Evolutionary conservation across 2,888 invertebrate species (phyloP).

Genomic region (Cheilosia impressa): DNA sequence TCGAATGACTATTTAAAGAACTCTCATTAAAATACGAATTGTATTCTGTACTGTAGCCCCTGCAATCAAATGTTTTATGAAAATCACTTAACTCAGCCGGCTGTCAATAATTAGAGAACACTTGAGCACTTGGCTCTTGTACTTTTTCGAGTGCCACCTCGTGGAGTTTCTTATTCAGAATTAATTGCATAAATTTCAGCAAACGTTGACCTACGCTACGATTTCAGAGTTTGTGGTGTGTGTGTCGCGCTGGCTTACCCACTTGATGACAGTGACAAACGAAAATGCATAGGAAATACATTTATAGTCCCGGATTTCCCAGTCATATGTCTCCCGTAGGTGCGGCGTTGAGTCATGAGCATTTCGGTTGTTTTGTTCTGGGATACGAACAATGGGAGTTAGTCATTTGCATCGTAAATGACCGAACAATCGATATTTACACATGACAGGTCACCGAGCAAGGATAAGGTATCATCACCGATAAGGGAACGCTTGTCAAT

Average conservation of each 20-base stretch:
- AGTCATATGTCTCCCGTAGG: slow-evolving; percentile 7
- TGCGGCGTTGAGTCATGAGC: slow-evolving; percentile 39
- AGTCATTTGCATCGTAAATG: slow-evolving; percentile 31
- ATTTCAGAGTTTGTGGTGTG: background rate
- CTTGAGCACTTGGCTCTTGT: slow-evolving; percentile 10
- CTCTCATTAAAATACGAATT: slow-evolving; percentile 1
- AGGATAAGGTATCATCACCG: background rate
- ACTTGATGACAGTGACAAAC: slow-evolving; percentile 8
- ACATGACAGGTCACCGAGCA: background rate
- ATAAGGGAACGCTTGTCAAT: slow-evolving; percentile 21
- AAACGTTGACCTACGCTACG: slow-evolving; percentile 23
- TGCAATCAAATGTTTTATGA: background rate
- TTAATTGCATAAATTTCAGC: slow-evolving; percentile 24
- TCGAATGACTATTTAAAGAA: slow-evolving; percentile 30
- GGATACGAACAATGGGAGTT: slow-evolving; percentile 3
- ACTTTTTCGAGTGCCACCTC: slow-evolving; percentile 11
- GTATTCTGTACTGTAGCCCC: background rate
- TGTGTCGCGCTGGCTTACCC: background rate
- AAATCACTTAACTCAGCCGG: slow-evolving; percentile 7
- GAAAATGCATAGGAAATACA: slow-evolving; percentile 35
- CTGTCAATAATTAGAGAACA: slow-evolving; percentile 32
- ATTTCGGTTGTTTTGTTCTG: slow-evolving; percentile 6
- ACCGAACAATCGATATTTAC: slow-evolving; percentile 22
- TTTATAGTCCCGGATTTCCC: slow-evolving; percentile 15
- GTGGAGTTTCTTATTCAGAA: slow-evolving; percentile 8